Conservation (phyloP, 2,113 vertebrate species). For the Haplochromis burtoni region DNA sequence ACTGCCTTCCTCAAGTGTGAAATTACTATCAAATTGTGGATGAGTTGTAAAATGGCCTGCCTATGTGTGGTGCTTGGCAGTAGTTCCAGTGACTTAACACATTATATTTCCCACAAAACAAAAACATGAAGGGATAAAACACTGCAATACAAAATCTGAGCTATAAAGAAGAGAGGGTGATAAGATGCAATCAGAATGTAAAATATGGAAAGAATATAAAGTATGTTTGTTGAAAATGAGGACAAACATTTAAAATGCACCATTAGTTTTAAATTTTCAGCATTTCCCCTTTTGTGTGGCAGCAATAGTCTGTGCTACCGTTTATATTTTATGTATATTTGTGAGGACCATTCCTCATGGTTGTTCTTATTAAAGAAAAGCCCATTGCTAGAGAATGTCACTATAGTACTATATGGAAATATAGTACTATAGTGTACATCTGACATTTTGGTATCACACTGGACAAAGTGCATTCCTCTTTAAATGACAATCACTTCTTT, state of each 20-base stretch:
- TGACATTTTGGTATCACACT: background rate
- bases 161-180: background rate
- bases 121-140: background rate
- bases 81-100: background rate
- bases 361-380: background rate
- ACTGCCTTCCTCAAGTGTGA: slow-evolving; percentile 26
- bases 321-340: background rate
- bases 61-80: background rate
- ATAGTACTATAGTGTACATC: background rate
- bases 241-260: background rate
- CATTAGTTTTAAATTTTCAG: background rate
- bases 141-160: background rate
- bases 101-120: background rate
- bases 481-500: background rate
- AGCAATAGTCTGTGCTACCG: background rate
- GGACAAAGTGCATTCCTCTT: background rate
- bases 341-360: background rate
- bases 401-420: background rate
- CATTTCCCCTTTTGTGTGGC: background rate
- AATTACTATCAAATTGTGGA: slow-evolving; percentile 22
- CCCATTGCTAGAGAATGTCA: background rate
- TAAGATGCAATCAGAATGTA: background rate
- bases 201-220: background rate
- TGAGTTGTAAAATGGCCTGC: background rate
- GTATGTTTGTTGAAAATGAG: background rate